Conservation (phyloP, 2,113 vertebrate genomes). For the Lophotis ruficrista region DNA sequence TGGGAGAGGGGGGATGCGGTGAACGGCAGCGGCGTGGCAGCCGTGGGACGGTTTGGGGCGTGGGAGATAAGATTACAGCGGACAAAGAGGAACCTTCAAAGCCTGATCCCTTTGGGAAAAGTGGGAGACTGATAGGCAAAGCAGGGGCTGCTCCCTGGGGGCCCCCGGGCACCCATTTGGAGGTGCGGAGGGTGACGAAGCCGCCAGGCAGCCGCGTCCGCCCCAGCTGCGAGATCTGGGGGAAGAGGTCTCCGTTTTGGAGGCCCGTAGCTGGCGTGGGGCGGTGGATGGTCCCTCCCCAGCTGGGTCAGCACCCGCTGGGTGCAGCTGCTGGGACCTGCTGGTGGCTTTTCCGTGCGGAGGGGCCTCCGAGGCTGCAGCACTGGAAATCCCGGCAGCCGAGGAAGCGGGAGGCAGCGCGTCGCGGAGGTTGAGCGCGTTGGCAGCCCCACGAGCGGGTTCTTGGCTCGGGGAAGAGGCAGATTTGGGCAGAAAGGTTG, state of each 20-base stretch:
- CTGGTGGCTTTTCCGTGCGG: neutral
- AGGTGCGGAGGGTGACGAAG: accelerated
- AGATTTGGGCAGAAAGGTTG: neutral
- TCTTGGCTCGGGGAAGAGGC: neutral
- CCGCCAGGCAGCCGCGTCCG: neutral
- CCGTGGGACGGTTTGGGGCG: neutral
- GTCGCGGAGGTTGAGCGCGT: accelerated
- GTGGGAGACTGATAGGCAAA: neutral
- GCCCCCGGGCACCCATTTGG: accelerated
- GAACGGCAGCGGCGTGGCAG: neutral
- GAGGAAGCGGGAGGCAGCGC: neutral
- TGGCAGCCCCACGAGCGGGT: neutral
- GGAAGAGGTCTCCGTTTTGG: neutral
- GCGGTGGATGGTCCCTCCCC: neutral
- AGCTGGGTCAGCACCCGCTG: neutral
- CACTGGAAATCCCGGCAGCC: accelerated
- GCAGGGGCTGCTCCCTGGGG: neutral
- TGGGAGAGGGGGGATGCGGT: neutral
- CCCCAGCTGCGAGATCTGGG: neutral
- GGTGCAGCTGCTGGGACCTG: neutral
- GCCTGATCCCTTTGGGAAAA: neutral
- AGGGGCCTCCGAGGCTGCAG: neutral
- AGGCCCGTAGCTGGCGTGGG: accelerated
- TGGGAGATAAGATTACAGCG: neutral
- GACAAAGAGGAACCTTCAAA: neutral